These are phyloP conservation scores for Trachemys scripta DNA, from an alignment of 2,113 vertebrate species.

Conservation along the genomic window DNA sequence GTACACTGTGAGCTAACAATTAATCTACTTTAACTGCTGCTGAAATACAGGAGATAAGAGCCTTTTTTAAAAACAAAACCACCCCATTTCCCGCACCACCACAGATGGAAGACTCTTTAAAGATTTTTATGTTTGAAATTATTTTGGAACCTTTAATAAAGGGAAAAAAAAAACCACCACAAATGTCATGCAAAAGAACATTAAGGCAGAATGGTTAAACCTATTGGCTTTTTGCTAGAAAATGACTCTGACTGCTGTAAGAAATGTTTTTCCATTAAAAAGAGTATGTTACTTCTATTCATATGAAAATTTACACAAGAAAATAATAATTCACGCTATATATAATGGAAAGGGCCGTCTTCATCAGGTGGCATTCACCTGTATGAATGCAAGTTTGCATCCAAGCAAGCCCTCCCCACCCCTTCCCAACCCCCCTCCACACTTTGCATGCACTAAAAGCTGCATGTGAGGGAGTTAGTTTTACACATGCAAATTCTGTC, in stretches of 20 bases:
- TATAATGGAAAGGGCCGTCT: not conserved
- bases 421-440: not conserved
- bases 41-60: slow-evolving; percentile 44
- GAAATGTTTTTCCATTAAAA: slow-evolving; percentile 50
- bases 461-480: not conserved
- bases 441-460: not conserved
- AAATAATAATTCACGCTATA: slow-evolving; percentile 34
- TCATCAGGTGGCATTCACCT: not conserved
- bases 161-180: slow-evolving; percentile 49
- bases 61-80: not conserved
- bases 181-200: slow-evolving; percentile 7
- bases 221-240: slow-evolving; percentile 50
- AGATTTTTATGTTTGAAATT: slow-evolving; percentile 63
- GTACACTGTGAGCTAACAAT: slow-evolving; percentile 56
- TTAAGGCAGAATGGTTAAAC: slow-evolving; percentile 63
- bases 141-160: slow-evolving; percentile 62
- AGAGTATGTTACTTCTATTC: slow-evolving; percentile 47
- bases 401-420: not conserved
- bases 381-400: not conserved
- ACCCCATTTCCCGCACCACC: not conserved
- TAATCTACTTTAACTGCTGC: slow-evolving; percentile 40
- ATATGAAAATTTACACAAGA: slow-evolving; percentile 23
- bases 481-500: not conserved
- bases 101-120: slow-evolving; percentile 65
- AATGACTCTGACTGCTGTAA: slow-evolving; percentile 66